Percentiles rank a stretch among this genome's conserved stretches.
Conservation (phyloP, 2,113 vertebrate species). For the Euleptes europaea region DNA sequence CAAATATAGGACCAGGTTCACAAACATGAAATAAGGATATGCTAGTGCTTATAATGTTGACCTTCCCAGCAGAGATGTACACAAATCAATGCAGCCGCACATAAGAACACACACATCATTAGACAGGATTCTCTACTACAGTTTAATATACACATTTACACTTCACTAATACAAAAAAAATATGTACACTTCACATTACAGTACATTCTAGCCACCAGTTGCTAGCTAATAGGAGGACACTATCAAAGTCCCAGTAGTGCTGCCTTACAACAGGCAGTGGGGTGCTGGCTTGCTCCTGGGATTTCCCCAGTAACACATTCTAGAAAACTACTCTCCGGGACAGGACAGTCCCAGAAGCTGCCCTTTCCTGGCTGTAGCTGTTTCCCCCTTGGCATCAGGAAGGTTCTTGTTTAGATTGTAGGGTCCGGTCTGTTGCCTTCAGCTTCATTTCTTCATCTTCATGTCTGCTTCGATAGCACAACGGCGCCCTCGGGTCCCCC, state of each 20-base stretch:
- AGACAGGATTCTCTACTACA: slow-evolving; percentile 60
- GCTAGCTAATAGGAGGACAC: slow-evolving; percentile 76
- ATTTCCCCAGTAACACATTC: slow-evolving; percentile 66
- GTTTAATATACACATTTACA: slow-evolving; percentile 79
- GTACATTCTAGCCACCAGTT: slow-evolving; percentile 75
- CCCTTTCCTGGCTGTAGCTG: slow-evolving; percentile 24
- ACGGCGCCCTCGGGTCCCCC: slow-evolving; percentile 96
- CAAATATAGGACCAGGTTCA: background rate
- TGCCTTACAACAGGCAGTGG: slow-evolving; percentile 82
- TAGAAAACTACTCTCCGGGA: slow-evolving; percentile 33
- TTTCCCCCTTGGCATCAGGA: slow-evolving; percentile 18
- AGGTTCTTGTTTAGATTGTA: background rate
- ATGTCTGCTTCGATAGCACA: slow-evolving; percentile 98
- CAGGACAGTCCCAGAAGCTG: slow-evolving; percentile 7
- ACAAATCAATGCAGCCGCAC: slow-evolving; percentile 26
- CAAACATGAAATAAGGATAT: background rate
- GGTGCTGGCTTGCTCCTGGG: slow-evolving; percentile 63
- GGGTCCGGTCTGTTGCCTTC: slow-evolving; percentile 22
- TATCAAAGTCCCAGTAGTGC: slow-evolving; percentile 67
- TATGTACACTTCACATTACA: slow-evolving; percentile 83
- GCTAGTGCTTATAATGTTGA: accelerated
- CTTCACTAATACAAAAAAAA: slow-evolving; percentile 74
- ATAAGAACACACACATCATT: background rate
- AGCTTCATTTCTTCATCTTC: slow-evolving; percentile 97
- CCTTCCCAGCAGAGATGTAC: background rate